Percentiles rank a stretch among this genome's conserved stretches.
These are phyloP conservation scores for Chondrosia reniformis DNA, from an alignment of 37 sponge, comb jelly and placozoan species.

Conservation along the genomic window DNA sequence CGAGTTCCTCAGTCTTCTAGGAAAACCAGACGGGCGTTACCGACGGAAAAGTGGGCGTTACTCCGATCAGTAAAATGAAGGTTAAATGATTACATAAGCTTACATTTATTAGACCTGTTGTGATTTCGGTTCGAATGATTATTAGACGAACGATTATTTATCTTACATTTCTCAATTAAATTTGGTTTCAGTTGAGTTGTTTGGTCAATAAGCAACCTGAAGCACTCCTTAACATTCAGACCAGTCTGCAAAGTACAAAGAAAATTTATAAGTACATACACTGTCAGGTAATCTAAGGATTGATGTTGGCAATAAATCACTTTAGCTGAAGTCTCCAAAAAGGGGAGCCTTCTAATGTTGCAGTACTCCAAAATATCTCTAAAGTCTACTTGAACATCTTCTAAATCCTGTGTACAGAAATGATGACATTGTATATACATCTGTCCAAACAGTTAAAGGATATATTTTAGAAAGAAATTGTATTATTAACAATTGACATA, in stretches of 20 bases:
- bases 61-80: no score
- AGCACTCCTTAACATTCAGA: conserved; percentile 74
- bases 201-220: conserved; percentile 71
- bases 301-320: no score
- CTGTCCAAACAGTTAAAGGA: no score
- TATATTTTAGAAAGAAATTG: no score
- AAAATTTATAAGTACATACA: neutral
- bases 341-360: conserved; percentile 37
- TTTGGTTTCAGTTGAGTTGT: conserved; percentile 50
- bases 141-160: neutral
- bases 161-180: conserved; percentile 34
- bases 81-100: neutral
- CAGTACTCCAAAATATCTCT: conserved; percentile 81
- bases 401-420: conserved; percentile 58
- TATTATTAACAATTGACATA: no score
- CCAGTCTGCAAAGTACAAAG: conserved; percentile 54
- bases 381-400: conserved; percentile 52
- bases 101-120: neutral
- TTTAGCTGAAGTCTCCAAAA: conserved; percentile 84
- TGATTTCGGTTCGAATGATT: neutral
- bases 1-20: no score
- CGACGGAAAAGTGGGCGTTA: no score
- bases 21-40: no score
- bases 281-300: neutral
- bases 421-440: neutral